Percentiles rank a stretch among this genome's conserved stretches.
Conservation (phyloP, 2,797 vertebrate species). For the Synaphobranchus kaupii region DNA sequence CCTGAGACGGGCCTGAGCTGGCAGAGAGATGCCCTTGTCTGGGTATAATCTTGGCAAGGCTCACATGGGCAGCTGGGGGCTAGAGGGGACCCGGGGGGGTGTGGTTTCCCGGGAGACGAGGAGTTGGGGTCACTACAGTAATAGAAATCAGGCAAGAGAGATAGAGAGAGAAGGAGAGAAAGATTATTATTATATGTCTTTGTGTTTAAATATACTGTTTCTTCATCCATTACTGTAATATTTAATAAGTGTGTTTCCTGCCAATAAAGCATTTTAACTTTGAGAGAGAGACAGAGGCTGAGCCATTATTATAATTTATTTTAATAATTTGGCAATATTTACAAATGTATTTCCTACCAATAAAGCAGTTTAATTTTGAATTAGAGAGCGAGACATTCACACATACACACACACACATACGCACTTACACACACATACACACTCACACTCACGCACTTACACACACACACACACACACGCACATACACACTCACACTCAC, state of each 20-base stretch:
- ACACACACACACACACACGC: not conserved
- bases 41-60: not conserved
- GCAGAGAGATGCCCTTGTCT: constrained; percentile 3
- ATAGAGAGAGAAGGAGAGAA: not conserved
- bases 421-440: not conserved
- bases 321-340: not conserved
- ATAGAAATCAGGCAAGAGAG: not conserved
- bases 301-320: not conserved
- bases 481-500: not conserved
- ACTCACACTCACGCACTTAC: not conserved
- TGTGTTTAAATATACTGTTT: no score
- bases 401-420: constrained; percentile 21
- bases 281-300: not conserved
- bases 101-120: not conserved
- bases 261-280: not conserved
- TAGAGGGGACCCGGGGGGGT: not conserved
- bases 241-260: not conserved
- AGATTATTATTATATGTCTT: not conserved
- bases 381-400: not conserved
- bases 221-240: not conserved
- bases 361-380: not conserved
- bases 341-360: not conserved
- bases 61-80: not conserved
- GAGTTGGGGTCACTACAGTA: not conserved
- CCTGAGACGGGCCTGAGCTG: not conserved